Base-by-base conservation (phyloP, 2,797 vertebrate species). In the Otolemur crassicaudatus region DNA sequence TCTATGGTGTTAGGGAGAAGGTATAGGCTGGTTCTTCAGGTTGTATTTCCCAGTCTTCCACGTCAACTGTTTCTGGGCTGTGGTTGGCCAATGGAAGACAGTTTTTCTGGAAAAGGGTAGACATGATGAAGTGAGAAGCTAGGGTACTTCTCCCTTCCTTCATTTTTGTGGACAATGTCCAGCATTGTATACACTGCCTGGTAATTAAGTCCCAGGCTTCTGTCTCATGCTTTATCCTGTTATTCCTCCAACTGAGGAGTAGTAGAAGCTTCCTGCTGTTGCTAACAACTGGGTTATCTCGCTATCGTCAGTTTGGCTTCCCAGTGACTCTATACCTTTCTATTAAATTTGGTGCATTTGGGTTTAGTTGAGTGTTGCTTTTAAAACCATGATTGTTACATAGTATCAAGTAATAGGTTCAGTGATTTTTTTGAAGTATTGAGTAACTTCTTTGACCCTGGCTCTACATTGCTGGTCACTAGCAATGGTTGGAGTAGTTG, bases 351-450 rank as follows among this genome's bases (percentile, higher is more conserved):
- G 10, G 65, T 58, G 20, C 16, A 37, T 72, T 85, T 83, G 43
- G 4, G 34, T 87, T 94, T 81, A 61, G 31, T 87, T 94, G 81
- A 61, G 37, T 92, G 65, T 73, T 90, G 29, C n/a, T 94, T 27
- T 1, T 76, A 67, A 82, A 82, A 23, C 23, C 8, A 46, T 94
- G 77, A 81, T 53, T 77, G 25, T 88, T 43, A 58, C 7, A 20
- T 23, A 80, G 25, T 69, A 67, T 87, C 83, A 96, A 95, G 61
- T 63, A 75, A 34, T 81, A 43, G 27, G 89, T 93, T 94, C 7
- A 63, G 14, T 70, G 23, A 73, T 72, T 87, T 89, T 94, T 46
- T 46, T 8, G 70, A 88, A 65, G 22, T 70, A 58, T 83, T 96
- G 84, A 94, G 83, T 72, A 25, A 79, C 23, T 89, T 3, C 56